Conservation (phyloP, 2,888 invertebrate species). For the Latrodectus elegans region DNA sequence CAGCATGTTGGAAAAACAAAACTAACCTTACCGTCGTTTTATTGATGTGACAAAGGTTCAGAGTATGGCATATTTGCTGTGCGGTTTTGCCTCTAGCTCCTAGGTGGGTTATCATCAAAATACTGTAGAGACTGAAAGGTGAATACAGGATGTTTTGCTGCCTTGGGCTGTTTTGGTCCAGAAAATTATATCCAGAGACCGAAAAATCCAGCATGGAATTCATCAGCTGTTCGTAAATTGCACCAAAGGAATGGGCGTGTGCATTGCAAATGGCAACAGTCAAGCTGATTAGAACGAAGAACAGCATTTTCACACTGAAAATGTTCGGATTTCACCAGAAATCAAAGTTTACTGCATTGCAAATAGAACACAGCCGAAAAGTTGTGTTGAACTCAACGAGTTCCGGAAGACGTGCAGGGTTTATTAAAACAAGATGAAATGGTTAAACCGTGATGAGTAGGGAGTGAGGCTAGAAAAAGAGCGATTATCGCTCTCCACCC, state of each 20-base stretch:
- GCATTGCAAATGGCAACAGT: background rate
- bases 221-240: slow-evolving; percentile 32
- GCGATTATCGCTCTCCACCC: too few relatives aligned
- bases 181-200: slow-evolving; percentile 33
- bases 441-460: too few relatives aligned
- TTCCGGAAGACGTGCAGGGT: too few relatives aligned
- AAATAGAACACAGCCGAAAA: too few relatives aligned
- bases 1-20: background rate
- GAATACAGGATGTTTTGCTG: slow-evolving; percentile 74
- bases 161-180: slow-evolving; percentile 33
- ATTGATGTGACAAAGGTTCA: slow-evolving; percentile 65
- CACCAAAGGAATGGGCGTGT: background rate
- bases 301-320: background rate
- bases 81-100: slow-evolving; percentile 75
- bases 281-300: slow-evolving; percentile 3
- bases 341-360: too few relatives aligned
- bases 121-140: slow-evolving; percentile 75
- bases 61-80: slow-evolving; percentile 70
- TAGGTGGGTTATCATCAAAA: slow-evolving; percentile 75
- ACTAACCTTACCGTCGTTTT: slow-evolving; percentile 38
- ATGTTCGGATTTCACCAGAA: too few relatives aligned
- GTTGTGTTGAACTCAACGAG: too few relatives aligned
- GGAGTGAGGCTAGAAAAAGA: too few relatives aligned
- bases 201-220: slow-evolving; percentile 61
- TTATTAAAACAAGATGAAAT: too few relatives aligned